Evolutionary conservation across 1,140 invertebrate species (phyloP).

Genomic region (Drosophila aff.): DNA sequence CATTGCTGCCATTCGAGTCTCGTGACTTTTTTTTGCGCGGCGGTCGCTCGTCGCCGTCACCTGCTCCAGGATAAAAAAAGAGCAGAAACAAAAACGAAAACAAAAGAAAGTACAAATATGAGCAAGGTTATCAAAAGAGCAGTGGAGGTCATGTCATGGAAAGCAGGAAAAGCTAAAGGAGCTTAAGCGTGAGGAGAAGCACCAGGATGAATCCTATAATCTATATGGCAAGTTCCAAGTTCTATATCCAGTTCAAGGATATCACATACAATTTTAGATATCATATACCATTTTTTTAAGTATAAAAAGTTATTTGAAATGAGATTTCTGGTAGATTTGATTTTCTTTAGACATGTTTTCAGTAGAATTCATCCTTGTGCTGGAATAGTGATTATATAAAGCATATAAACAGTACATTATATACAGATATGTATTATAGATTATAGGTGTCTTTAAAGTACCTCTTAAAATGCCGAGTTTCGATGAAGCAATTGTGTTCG

Average conservation of each 20-base stretch:
- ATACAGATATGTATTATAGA: conserved; percentile 10
- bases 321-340: neutral
- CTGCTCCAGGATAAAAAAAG: conserved; percentile 44
- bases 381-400: conserved; percentile 5
- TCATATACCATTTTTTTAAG: neutral
- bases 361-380: neutral
- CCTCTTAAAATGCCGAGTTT: conserved; percentile 59
- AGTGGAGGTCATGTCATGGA: too few relatives aligned
- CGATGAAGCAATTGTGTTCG: conserved; percentile 72
- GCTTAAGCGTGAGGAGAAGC: neutral
- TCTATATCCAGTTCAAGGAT: neutral
- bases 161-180: conserved; percentile 9
- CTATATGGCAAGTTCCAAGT: neutral
- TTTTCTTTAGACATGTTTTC: too few relatives aligned
- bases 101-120: neutral
- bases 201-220: neutral
- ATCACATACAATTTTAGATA: neutral
- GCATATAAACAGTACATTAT: conserved; percentile 16
- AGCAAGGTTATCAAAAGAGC: neutral
- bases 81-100: conserved; percentile 6
- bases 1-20: conserved; percentile 81
- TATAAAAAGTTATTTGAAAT: neutral
- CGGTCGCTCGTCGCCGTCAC: conserved; percentile 77
- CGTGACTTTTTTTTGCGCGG: conserved; percentile 82
- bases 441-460: conserved; percentile 54